A percentile compares a stretch with the other conserved stretches of the same genome.
Evolutionary conservation across 2,888 invertebrate genomes (phyloP).

Genomic region (Tenodera sinensis): DNA sequence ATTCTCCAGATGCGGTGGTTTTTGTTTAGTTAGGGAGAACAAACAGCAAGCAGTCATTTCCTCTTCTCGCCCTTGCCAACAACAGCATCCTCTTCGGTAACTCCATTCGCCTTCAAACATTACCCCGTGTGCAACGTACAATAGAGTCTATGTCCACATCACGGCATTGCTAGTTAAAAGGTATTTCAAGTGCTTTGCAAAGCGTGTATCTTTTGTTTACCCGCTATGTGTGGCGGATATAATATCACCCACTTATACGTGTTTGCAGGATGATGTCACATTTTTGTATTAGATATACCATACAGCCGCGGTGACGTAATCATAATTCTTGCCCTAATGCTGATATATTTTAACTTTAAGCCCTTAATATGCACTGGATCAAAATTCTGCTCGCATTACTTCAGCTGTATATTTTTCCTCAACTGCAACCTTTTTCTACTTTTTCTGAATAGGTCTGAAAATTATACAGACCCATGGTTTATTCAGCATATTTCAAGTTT

Average conservation of each 20-base stretch:
- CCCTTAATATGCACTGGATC: no score
- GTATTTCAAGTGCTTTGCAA: background rate
- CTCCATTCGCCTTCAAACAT: background rate
- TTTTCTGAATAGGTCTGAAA: no score
- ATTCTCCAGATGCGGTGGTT: background rate
- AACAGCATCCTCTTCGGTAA: background rate
- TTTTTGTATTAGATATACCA: background rate
- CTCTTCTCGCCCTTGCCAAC: background rate
- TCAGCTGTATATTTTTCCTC: no score
- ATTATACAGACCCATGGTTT: no score
- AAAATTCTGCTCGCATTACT: no score
- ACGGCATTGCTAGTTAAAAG: background rate
- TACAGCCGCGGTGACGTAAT: background rate
- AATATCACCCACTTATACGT: background rate
- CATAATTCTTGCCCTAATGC: background rate
- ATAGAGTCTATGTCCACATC: background rate
- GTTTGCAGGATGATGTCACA: background rate
- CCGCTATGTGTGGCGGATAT: background rate
- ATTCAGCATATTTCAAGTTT: no score
- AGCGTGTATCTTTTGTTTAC: background rate
- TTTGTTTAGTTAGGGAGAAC: background rate
- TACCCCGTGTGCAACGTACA: background rate
- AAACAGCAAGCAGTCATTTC: background rate
- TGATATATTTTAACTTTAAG: no score
- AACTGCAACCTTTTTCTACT: no score